Evolutionary conservation across 2,888 invertebrate genomes (phyloP).

Genomic region (Sesia apiformis): DNA sequence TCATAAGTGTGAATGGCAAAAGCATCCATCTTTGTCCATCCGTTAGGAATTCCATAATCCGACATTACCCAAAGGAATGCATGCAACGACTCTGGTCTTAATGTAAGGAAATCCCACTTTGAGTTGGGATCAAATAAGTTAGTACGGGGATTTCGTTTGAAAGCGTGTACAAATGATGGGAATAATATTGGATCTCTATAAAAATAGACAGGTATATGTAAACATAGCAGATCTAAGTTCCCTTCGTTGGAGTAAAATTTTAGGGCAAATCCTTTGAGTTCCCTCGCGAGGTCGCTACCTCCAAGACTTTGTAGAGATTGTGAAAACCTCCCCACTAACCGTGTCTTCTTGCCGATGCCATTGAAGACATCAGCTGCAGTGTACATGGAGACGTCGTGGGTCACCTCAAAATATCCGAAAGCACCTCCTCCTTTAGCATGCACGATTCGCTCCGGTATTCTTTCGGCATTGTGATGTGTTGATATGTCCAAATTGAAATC

Average conservation of each 20-base stretch:
- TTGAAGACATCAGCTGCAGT: constrained; percentile 83
- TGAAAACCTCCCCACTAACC: constrained; percentile 83
- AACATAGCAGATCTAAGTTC: constrained; percentile 89
- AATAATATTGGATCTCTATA: constrained; percentile 89
- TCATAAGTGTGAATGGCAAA: constrained; percentile 94
- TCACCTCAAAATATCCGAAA: constrained; percentile 87
- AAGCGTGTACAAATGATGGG: constrained; percentile 89
- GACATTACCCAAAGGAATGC: constrained; percentile 84
- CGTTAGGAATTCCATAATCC: constrained; percentile 92
- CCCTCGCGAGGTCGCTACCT: constrained; percentile 87
- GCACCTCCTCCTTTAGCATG: constrained; percentile 94
- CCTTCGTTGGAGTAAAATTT: constrained; percentile 94
- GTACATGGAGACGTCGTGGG: constrained; percentile 85
- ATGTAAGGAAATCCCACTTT: constrained; percentile 91
- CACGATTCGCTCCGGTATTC: constrained; percentile 93
- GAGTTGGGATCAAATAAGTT: constrained; percentile 87
- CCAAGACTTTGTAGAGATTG: constrained; percentile 87
- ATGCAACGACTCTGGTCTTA: constrained; percentile 86
- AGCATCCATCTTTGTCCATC: constrained; percentile 91
- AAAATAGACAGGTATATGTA: constrained; percentile 90
- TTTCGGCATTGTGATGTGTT: constrained; percentile 84
- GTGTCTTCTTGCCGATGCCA: constrained; percentile 82
- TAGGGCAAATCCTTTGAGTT: constrained; percentile 88
- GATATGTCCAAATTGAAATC: constrained; percentile 30
- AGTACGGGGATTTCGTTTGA: constrained; percentile 92